phyloP scores from a whole-genome alignment of 2,797 vertebrate species.

The Pangasius macronema region DNA sequence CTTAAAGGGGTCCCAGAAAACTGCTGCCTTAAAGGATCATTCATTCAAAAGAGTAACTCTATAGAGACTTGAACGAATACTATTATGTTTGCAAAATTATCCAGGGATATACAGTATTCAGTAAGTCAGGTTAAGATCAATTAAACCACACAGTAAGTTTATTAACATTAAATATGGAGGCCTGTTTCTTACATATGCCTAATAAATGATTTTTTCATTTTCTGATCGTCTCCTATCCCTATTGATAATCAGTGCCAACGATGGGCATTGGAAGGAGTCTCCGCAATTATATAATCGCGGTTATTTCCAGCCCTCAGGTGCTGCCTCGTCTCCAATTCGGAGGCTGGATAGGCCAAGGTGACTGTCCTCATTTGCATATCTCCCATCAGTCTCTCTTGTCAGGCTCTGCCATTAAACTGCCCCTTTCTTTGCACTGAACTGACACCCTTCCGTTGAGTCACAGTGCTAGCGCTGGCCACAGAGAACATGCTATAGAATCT shows the following conservation, averaged over 20 bases:
- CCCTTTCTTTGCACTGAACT: conserved; percentile 26
- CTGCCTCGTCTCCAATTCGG: conserved; percentile 39
- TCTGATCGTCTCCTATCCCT: too few relatives aligned
- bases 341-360: conserved; percentile 37
- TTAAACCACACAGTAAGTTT: neutral
- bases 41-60: neutral
- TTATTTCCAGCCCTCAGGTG: conserved; percentile 45
- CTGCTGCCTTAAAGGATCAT: neutral
- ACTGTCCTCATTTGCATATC: conserved; percentile 51
- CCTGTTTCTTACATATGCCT: conserved; percentile 10
- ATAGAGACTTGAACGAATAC: neutral
- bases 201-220: too few relatives aligned
- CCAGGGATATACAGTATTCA: neutral
- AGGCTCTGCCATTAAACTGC: conserved; percentile 29
- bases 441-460: conserved; percentile 61
- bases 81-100: neutral
- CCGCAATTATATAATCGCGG: conserved; percentile 47
- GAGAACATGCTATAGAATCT: conserved; percentile 41
- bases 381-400: conserved; percentile 41
- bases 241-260: too few relatives aligned
- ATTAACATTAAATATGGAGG: conserved; percentile 8
- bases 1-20: neutral
- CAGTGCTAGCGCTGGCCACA: conserved; percentile 46
- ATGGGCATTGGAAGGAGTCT: too few relatives aligned
- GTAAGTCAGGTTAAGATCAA: neutral